A percentile compares a stretch with the other conserved stretches of the same genome.
phyloP scores from a whole-genome alignment of 2,797 vertebrate species.

The Threskiornis aethiopicus region DNA sequence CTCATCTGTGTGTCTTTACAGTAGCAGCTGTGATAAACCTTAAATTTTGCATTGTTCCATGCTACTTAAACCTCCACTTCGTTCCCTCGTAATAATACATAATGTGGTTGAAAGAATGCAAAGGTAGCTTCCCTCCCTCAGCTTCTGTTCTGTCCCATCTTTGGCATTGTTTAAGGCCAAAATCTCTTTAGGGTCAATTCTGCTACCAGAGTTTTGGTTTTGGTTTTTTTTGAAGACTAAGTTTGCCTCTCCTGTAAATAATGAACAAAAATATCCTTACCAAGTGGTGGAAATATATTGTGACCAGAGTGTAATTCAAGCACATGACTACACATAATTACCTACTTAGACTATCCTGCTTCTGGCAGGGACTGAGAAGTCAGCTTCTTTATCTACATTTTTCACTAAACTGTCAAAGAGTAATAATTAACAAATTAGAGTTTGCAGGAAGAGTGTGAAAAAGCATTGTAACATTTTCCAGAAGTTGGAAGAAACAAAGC shows the following conservation, averaged over 20 bases:
- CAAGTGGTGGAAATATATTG: not conserved
- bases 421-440: not conserved
- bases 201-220: not conserved
- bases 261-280: not conserved
- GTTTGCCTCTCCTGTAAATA: not conserved
- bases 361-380: not conserved
- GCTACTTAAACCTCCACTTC: not conserved
- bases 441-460: not conserved
- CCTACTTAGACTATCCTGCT: not conserved
- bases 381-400: not conserved
- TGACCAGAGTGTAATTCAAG: not conserved
- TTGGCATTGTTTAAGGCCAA: not conserved
- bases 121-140: not conserved
- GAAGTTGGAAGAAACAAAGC: not conserved
- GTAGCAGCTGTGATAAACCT: not conserved
- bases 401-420: not conserved
- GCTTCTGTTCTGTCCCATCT: not conserved
- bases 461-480: not conserved
- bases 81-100: not conserved
- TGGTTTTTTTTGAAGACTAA: not conserved
- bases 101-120: not conserved
- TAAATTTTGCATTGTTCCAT: not conserved
- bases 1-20: not conserved
- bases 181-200: not conserved
- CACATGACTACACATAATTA: not conserved